phyloP scores from a whole-genome alignment of 2,888 invertebrate genomes.

The Operophtera brumata region DNA sequence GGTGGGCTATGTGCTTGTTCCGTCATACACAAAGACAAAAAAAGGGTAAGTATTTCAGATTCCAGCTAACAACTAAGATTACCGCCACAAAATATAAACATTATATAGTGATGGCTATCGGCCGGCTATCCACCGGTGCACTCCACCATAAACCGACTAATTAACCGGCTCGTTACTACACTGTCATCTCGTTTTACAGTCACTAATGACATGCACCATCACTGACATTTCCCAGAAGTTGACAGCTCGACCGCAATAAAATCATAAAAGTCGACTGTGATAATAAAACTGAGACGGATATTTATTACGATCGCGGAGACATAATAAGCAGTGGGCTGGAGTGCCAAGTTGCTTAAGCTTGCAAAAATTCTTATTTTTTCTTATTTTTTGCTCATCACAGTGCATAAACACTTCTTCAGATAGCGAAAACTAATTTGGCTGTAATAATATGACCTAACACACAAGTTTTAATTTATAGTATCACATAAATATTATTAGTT shows the following conservation, averaged over 20 bases:
- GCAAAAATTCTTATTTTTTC: no score
- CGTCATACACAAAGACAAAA: no score
- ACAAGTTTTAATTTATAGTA: no score
- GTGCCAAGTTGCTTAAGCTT: no score
- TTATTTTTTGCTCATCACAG: no score
- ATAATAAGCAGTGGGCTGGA: conserved; percentile 16
- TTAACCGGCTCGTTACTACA: conserved; percentile 67
- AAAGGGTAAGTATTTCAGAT: no score
- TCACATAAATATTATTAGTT: no score
- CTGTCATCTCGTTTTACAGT: conserved; percentile 71
- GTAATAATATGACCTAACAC: no score
- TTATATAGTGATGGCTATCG: conserved; percentile 32
- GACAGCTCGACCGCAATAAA: conserved; percentile 68
- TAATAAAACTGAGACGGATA: conserved; percentile 59
- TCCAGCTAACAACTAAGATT: no score
- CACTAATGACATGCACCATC: conserved; percentile 66
- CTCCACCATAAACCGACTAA: conserved; percentile 55
- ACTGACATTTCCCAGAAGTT: conserved; percentile 69
- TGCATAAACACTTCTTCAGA: no score
- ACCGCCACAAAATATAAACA: conserved; percentile 36
- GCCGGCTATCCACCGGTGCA: conserved; percentile 30
- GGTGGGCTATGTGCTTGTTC: no score
- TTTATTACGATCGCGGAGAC: conserved; percentile 36
- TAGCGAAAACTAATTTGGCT: no score
- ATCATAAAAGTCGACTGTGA: conserved; percentile 71